Base-by-base conservation (phyloP, 1,140 invertebrate species). In the Diorhabda elongata region DNA sequence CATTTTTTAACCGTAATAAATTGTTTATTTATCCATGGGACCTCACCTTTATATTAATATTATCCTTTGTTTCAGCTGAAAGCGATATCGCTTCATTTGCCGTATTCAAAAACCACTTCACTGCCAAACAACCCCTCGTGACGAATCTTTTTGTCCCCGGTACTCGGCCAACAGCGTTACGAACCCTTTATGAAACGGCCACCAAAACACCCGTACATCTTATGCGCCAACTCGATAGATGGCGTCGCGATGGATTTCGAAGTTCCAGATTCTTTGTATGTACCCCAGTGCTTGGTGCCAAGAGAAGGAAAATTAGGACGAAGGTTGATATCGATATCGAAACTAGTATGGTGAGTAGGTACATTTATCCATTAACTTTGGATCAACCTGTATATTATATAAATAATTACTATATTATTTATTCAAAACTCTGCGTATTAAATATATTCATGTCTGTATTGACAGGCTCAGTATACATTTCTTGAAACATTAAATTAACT, bases 71-170 rank as follows among this genome's bases (percentile, higher is more conserved):
- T 82, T 76, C 87, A 94, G 92, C 92, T 81, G 92, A 92, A 85
- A 91, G 92, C 75, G 91, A 94, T 84, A 90, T 95, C 81, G 90
- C 88, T 69, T 88, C 88, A 76, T 93, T 94, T 84, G 91, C 91
- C 74, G 76, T 85, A 71, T 85, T 87, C 76, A 91, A 89, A 81
- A 84, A 88, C 68, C 91, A 94, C 83, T 95, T 87, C 84, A 84
- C 85, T 77, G 83, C 87, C 70, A 84, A 84, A 74, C 87, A 88
- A 77, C 81, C 85, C 71, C 82, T 87, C 76, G 84, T 84, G 72
- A 88, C 87, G 82, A 85, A 87, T 66, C 84, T 94, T 63, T 93
- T 95, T 81, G 88, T 86, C 65, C 80, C 84, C 58, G 84, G 87
- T 44, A 88, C 89, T 41, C 87, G 91, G 69, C 90, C 91, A 8